phyloP scores from a whole-genome alignment of 2,888 invertebrate genomes.

The Bembecia ichneumoniformis region DNA sequence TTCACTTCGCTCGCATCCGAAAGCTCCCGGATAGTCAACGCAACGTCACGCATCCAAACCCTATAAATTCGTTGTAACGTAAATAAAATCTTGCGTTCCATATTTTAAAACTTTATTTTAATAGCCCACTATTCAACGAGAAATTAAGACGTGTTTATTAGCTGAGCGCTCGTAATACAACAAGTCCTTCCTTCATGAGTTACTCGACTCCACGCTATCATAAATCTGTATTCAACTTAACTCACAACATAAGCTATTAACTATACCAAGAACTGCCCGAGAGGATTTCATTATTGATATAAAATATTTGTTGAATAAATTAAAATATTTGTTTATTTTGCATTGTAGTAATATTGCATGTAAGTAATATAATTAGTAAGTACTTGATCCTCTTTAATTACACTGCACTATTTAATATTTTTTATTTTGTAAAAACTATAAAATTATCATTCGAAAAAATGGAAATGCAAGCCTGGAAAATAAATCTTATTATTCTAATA shows the following conservation, averaged over 20 bases:
- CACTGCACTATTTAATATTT: no score
- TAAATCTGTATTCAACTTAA: slow-evolving; percentile 50
- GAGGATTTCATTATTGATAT: slow-evolving; percentile 18
- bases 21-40: slow-evolving; percentile 17
- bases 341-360: no score
- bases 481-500: no score
- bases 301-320: slow-evolving; percentile 2
- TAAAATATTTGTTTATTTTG: no score
- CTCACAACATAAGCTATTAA: slow-evolving; percentile 1
- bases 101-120: slow-evolving; percentile 69
- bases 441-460: no score
- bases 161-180: slow-evolving; percentile 57
- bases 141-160: slow-evolving; percentile 70
- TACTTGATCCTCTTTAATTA: no score
- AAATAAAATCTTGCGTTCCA: slow-evolving; percentile 67
- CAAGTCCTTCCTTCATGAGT: slow-evolving; percentile 58
- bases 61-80: slow-evolving; percentile 58
- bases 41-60: slow-evolving; percentile 41
- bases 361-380: no score
- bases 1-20: slow-evolving; percentile 16
- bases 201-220: slow-evolving; percentile 35
- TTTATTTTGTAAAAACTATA: no score
- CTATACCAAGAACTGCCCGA: slow-evolving; percentile 14
- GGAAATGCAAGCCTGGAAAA: no score
- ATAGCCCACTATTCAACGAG: slow-evolving; percentile 65